Evolutionary conservation across 2,888 invertebrate genomes (phyloP).

Genomic region (Monoplex corrugatus): DNA sequence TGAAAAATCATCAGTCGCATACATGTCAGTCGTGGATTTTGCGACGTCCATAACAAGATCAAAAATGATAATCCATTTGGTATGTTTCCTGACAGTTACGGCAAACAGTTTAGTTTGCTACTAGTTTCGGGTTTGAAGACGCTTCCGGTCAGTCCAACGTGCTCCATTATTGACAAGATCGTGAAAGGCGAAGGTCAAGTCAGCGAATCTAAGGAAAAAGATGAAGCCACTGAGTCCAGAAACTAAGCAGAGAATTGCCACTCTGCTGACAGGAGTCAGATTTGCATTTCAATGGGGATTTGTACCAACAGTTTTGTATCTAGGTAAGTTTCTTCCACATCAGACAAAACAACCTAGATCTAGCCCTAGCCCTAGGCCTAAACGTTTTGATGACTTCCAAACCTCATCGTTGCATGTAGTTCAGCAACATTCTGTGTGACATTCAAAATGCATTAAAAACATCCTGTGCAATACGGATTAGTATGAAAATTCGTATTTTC

Average conservation of each 20-base stretch:
- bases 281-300: conserved; percentile 57
- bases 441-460: no score
- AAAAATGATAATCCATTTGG: neutral
- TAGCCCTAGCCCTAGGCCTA: no score
- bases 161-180: neutral
- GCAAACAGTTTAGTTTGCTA: neutral
- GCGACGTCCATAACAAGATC: no score
- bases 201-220: neutral
- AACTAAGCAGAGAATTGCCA: conserved; percentile 52
- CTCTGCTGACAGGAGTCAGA: conserved; percentile 51
- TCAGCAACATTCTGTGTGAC: no score
- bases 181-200: neutral
- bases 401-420: no score
- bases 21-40: no score
- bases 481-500: no score
- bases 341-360: no score
- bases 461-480: no score
- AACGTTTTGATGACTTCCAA: no score
- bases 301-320: conserved; percentile 55
- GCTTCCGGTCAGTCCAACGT: conserved; percentile 21
- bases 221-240: conserved; percentile 46
- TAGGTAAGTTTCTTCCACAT: conserved; percentile 53
- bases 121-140: neutral
- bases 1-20: no score
- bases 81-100: neutral